Percentiles rank a stretch among this genome's conserved stretches.
phyloP scores from a whole-genome alignment of 2,113 vertebrate species.

The Furnarius figulus region DNA sequence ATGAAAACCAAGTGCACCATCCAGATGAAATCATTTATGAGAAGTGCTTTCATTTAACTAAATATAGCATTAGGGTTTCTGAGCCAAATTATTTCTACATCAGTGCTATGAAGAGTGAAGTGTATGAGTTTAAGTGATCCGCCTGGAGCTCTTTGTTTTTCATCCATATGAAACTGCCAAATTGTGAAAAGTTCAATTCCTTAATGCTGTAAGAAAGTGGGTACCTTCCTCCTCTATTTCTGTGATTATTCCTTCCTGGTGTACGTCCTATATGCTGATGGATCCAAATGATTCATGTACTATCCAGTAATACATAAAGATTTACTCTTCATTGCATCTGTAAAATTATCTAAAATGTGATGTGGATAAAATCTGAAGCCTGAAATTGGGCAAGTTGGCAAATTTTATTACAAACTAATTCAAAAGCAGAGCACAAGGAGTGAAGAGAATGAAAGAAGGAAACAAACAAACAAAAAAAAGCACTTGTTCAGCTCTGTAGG shows the following conservation, averaged over 20 bases:
- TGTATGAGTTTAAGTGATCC: background rate
- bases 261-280: fast-evolving
- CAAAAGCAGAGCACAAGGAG: background rate
- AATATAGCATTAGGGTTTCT: background rate
- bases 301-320: background rate
- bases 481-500: background rate
- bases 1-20: background rate
- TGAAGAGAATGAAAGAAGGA: background rate
- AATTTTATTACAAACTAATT: background rate
- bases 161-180: background rate
- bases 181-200: background rate
- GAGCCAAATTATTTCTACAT: background rate
- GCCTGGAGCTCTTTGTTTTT: background rate
- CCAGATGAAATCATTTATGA: background rate
- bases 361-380: background rate
- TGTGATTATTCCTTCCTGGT: background rate
- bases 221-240: background rate
- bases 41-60: background rate
- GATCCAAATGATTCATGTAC: background rate
- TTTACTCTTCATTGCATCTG: background rate
- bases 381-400: background rate
- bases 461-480: no score
- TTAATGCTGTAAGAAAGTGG: background rate
- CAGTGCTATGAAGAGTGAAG: background rate
- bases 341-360: background rate